These are phyloP conservation scores for Zeus faber DNA, from an alignment of 2,113 vertebrate species.

Conservation along the genomic window DNA sequence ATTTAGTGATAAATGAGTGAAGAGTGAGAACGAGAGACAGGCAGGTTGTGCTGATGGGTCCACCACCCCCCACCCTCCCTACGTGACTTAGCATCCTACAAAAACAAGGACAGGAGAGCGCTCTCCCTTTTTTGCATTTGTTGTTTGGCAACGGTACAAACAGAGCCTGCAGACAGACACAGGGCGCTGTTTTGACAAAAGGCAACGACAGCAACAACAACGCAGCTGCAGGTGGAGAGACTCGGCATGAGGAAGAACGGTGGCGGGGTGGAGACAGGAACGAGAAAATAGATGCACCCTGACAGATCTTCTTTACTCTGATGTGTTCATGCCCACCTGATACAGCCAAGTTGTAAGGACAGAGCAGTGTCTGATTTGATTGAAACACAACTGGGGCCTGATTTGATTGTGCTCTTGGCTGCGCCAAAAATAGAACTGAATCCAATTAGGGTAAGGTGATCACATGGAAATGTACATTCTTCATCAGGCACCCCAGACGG, in stretches of 20 bases:
- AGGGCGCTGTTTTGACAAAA: not conserved
- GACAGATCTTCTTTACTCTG: not conserved
- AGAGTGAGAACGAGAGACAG: slow-evolving; percentile 4
- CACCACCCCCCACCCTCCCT: not conserved
- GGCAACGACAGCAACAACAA: slow-evolving; percentile 1
- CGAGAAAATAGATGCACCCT: not conserved
- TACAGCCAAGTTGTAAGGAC: not conserved
- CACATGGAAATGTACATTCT: not conserved
- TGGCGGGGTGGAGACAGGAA: not conserved
- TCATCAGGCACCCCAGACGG: not conserved
- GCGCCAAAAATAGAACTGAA: slow-evolving; percentile 13
- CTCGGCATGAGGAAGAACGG: not conserved
- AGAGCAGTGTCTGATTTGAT: not conserved
- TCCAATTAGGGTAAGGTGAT: not conserved
- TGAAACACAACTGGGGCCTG: not conserved
- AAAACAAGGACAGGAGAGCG: too few species aligned
- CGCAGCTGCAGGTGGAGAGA: not conserved
- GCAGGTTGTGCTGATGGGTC: not conserved
- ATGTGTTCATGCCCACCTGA: not conserved
- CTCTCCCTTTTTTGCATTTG: too few species aligned
- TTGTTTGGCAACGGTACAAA: slow-evolving; percentile 7
- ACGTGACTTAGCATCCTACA: slow-evolving; percentile 29
- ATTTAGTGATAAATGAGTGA: slow-evolving; percentile 17
- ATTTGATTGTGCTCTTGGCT: not conserved
- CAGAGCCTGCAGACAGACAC: not conserved